Conservation (phyloP, 2,888 invertebrate species). For the Drosophila prolongata region DNA sequence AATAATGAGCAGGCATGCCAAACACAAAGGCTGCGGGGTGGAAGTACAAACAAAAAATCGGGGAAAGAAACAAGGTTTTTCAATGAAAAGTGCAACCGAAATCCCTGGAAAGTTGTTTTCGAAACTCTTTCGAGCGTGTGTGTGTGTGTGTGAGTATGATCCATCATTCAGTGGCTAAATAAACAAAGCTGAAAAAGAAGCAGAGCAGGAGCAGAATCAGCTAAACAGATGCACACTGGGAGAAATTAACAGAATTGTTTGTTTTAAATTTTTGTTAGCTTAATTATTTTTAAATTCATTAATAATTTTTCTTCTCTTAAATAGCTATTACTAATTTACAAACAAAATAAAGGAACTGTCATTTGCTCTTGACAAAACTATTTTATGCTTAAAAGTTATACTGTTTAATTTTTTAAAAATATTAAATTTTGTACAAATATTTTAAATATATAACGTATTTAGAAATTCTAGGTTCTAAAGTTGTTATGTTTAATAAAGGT, state of each 20-base stretch:
- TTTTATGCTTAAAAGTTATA: too few relatives aligned
- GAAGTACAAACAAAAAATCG: slow-evolving; percentile 11
- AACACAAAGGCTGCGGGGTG: slow-evolving; percentile 57
- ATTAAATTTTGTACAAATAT: too few relatives aligned
- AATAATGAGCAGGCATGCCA: slow-evolving; percentile 74
- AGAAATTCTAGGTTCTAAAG: too few relatives aligned
- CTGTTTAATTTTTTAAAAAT: too few relatives aligned
- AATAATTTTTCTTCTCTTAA: too few relatives aligned
- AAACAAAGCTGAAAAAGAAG: slow-evolving; percentile 60
- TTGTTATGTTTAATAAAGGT: too few relatives aligned
- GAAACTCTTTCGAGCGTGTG: slow-evolving; percentile 35
- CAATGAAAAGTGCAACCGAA: slow-evolving; percentile 56
- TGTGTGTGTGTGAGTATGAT: slow-evolving; percentile 53
- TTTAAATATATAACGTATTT: too few relatives aligned
- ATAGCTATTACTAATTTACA: too few relatives aligned
- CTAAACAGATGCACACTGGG: slow-evolving; percentile 9
- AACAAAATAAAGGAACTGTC: background rate
- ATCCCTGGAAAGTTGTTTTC: slow-evolving; percentile 65
- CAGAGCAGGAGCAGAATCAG: slow-evolving; percentile 20
- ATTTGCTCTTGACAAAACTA: too few relatives aligned
- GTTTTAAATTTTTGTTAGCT: too few relatives aligned
- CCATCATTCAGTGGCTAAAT: slow-evolving; percentile 75
- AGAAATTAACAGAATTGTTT: background rate
- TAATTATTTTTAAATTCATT: too few relatives aligned
- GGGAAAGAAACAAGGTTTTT: slow-evolving; percentile 27